phyloP scores from a whole-genome alignment of 2,888 invertebrate species.

The Timandra comae region DNA sequence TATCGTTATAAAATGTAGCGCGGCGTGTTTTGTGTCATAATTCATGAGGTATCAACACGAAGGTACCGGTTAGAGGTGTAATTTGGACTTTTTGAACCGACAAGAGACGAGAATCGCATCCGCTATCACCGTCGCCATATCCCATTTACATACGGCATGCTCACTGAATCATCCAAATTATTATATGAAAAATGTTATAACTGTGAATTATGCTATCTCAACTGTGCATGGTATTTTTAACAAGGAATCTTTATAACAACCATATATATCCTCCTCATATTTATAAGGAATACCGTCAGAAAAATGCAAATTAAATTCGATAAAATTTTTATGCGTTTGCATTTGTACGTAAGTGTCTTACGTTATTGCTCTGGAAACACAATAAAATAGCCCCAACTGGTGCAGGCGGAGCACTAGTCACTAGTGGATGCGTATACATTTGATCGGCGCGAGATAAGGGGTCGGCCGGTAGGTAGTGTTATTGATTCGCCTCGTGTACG shows the following conservation, averaged over 20 bases:
- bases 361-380: conserved; percentile 11
- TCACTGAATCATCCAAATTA: conserved; percentile 24
- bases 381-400: conserved; percentile 15
- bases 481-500: conserved; percentile 47
- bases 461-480: conserved; percentile 25
- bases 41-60: conserved; percentile 25
- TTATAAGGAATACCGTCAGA: too few species aligned
- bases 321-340: conserved; percentile 3
- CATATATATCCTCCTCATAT: too few species aligned
- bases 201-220: conserved; percentile 23
- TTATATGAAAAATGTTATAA: conserved; percentile 30
- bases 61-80: conserved; percentile 27
- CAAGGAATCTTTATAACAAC: too few species aligned
- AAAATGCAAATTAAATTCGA: conserved; percentile 1
- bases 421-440: conserved; percentile 30
- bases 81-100: conserved; percentile 31
- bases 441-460: conserved; percentile 37
- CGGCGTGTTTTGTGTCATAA: conserved; percentile 19
- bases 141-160: conserved; percentile 35
- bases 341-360: conserved; percentile 7
- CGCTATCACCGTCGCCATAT: conserved; percentile 31
- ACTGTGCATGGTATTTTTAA: background rate
- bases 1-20: conserved; percentile 16
- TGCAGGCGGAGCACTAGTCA: conserved; percentile 14
- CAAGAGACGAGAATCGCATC: conserved; percentile 12